Evolutionary conservation across 1,140 invertebrate genomes (phyloP).

Genomic region (Plutomurus gul): DNA sequence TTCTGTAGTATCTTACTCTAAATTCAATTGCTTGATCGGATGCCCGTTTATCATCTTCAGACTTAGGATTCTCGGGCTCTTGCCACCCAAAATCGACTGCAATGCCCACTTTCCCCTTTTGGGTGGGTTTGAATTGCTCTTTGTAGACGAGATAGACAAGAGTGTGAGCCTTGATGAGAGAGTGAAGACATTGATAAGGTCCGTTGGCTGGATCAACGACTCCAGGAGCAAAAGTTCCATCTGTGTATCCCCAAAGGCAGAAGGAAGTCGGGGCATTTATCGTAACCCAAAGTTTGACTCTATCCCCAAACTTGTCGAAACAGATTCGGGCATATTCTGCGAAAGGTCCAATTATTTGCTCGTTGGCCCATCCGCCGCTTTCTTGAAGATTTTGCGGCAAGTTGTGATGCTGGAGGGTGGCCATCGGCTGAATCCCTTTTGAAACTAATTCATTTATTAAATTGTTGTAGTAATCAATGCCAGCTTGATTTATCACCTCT

Average conservation of each 20-base stretch:
- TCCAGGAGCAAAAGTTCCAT: constrained; percentile 38
- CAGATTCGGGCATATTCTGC: constrained; percentile 48
- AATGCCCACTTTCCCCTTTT: constrained; percentile 44
- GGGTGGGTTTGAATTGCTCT: constrained; percentile 15
- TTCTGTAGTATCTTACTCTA: constrained; percentile 29
- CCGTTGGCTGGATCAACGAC: neutral
- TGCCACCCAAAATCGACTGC: constrained; percentile 30
- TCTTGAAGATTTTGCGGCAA: constrained; percentile 53
- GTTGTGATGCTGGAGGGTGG: constrained; percentile 60
- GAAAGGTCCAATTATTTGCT: constrained; percentile 46
- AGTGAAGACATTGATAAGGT: constrained; percentile 41
- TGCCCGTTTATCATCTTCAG: constrained; percentile 16
- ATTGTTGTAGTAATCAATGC: constrained; percentile 57
- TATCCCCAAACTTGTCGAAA: constrained; percentile 53
- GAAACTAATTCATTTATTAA: constrained; percentile 52
- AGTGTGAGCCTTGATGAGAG: constrained; percentile 43
- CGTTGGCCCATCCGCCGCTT: constrained; percentile 50
- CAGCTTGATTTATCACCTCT: constrained; percentile 52
- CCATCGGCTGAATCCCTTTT: constrained; percentile 51
- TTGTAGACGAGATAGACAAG: constrained; percentile 32
- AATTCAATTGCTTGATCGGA: constrained; percentile 35
- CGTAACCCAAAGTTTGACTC: constrained; percentile 54
- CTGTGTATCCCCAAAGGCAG: constrained; percentile 56
- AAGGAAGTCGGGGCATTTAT: constrained; percentile 54
- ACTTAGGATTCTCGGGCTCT: constrained; percentile 30